Base-by-base conservation (phyloP, 2,888 invertebrate genomes). In the Yponomeuta plumbellus region DNA sequence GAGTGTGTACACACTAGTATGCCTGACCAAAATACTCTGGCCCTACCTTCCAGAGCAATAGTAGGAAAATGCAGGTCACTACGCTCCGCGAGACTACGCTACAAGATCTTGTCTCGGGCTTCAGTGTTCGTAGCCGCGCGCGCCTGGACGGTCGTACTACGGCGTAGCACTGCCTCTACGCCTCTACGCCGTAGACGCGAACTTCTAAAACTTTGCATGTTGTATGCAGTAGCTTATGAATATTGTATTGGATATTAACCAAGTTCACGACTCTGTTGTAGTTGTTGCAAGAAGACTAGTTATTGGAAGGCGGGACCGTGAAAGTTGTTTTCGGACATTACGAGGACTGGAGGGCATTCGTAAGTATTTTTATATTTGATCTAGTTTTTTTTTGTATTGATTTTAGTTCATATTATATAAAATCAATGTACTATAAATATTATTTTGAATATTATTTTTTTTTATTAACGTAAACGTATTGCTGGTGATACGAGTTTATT, bases 51-150 rank as follows among this genome's bases (percentile, higher is more conserved):
- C 17, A 52, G 17, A 52, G 17, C 17, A 52, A 52, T 52, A 52
- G 17, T 52, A 52, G 44, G 44, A 52, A 52, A 52, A 52, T 17
- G 44, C 44, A 52, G 44, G 44, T 52, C 44, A 52, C 17, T 52
- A 8, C 44, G 3, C 44, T 20, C 22, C 5, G 20, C 58, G n/a
- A 58, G 58, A 11, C 21, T 58, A 78, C 81, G 80, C 81, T 76
- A 78, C 81, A 80, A 85, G 89, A 89, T 86, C 88, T 88, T 88
- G 89, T 88, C 88, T 88, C 84, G 88, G 74, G 74, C 82, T 80
- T 86, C 90, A 90, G 90, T 90, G 78, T 81, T 78, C 81, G 81
- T 80, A 82, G 83, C 80, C 82, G 79, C 83, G 81, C 85, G 81
- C 79, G 67, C 73, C 80, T 68, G 82, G 76, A 79, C 84, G 86